Base-by-base conservation (phyloP, 2,797 vertebrate genomes). In the Anguilla pacifica region DNA sequence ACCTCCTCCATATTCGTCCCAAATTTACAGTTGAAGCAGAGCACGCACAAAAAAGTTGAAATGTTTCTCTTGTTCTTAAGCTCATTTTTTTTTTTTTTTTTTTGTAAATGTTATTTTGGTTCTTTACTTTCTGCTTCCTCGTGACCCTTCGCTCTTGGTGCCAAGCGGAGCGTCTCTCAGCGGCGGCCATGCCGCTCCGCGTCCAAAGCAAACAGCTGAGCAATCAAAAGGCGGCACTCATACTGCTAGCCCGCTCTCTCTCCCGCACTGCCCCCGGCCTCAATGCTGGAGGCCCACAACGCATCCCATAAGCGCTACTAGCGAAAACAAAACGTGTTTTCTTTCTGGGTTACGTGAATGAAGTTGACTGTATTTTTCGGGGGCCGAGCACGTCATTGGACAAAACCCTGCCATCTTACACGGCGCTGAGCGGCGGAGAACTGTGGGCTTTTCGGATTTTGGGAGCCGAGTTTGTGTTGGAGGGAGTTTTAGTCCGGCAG, bases 381-480 rank as follows among this genome's bases (percentile, higher is more conserved):
- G 43, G 39, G 15, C 11, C 6, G 0, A 77, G 35, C 39, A 39
- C 31, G 13, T 77, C 72, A 35, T 4, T 35, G 72, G 28, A 11
- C 3, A 31, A 77, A 77, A 77, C 35, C 3, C 35, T 39, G 72
- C 35, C 28, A 15, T 31, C 35, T 31, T 15, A 74, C 67, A 72
- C 9, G 13, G 70, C 31, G 4, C n/a, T 28, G 70, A 35, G 31
- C 31, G 25, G 35, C 72, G 15, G 10, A 72, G 13, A 39, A 77
- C 31, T 77, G 64, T 6, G 1, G n/a, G 64, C 64, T 70, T 70
- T 70, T 70, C n/a, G 64, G 64, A n/a, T 70, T 70, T 94, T 96
- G 97, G 96, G 97, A 94, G 95, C 88, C 94, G 53, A 17, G 57
- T 59, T 59, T 59, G 57, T 59, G 57, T 55, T 55, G 53, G 53